These are phyloP conservation scores for Diplodus sargus DNA, from an alignment of 2,797 vertebrate genomes.

Conservation along the genomic window DNA sequence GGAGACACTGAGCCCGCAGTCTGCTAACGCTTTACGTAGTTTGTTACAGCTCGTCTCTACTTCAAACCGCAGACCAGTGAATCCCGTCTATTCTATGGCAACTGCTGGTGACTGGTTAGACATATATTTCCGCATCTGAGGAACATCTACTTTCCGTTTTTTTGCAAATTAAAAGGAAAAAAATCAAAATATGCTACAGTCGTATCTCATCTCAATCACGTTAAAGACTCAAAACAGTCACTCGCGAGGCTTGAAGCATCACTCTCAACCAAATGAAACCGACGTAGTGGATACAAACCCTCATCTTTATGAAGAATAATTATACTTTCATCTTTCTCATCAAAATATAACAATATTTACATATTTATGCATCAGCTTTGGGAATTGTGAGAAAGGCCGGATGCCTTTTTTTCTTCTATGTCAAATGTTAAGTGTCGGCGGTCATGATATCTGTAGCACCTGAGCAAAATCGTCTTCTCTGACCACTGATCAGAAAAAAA, in stretches of 20 bases:
- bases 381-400: slow-evolving; percentile 28
- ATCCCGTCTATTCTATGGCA: slow-evolving; percentile 4
- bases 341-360: slow-evolving; percentile 79
- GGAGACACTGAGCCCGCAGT: slow-evolving; percentile 27
- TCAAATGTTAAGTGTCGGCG: slow-evolving; percentile 39
- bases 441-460: slow-evolving; percentile 70
- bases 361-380: slow-evolving; percentile 68
- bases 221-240: slow-evolving; percentile 40
- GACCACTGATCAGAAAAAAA: slow-evolving; percentile 42
- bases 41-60: slow-evolving; percentile 12
- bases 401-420: slow-evolving; percentile 15
- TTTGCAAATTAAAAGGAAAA: slow-evolving; percentile 31
- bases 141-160: slow-evolving; percentile 3
- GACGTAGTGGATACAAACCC: slow-evolving; percentile 64
- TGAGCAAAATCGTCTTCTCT: slow-evolving; percentile 66
- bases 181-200: slow-evolving; percentile 9
- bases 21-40: slow-evolving; percentile 26
- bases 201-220: slow-evolving; percentile 11
- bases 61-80: slow-evolving; percentile 27
- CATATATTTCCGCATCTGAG: slow-evolving; percentile 15
- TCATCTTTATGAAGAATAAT: slow-evolving; percentile 52
- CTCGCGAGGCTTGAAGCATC: slow-evolving; percentile 24
- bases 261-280: slow-evolving; percentile 35
- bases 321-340: slow-evolving; percentile 54
- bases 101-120: slow-evolving; percentile 50